Evolutionary conservation across 2,797 vertebrate genomes (phyloP).

Genomic region (Euphonia xanthogaster): DNA sequence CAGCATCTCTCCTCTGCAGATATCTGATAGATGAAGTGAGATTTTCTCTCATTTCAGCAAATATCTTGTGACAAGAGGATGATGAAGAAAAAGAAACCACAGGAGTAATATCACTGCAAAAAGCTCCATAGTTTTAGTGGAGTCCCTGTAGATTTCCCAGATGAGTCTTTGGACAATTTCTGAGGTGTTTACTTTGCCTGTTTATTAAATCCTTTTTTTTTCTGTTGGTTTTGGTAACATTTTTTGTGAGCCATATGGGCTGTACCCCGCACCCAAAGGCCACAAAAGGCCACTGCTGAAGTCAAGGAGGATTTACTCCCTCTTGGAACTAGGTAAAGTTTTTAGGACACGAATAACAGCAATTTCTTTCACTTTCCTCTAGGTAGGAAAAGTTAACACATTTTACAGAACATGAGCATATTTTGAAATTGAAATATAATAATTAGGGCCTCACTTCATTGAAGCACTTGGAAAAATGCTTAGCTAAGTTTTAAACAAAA

Average conservation of each 20-base stretch:
- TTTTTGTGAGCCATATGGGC: neutral
- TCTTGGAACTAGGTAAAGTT: neutral
- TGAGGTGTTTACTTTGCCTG: neutral
- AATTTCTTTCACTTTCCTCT: neutral
- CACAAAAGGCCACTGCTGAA: neutral
- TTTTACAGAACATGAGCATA: neutral
- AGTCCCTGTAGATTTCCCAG: neutral
- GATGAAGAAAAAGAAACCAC: neutral
- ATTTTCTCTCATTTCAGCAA: neutral
- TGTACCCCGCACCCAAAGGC: rapidly evolving
- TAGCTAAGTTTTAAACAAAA: neutral
- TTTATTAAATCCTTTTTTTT: neutral
- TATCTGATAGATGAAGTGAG: neutral
- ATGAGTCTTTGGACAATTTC: neutral
- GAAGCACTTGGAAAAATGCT: neutral
- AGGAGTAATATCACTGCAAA: neutral
- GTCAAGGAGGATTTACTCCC: neutral
- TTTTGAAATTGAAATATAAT: neutral
- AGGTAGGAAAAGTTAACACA: neutral
- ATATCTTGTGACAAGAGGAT: neutral
- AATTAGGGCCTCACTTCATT: neutral
- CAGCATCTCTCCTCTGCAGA: neutral
- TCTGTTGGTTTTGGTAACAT: neutral
- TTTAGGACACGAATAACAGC: neutral
- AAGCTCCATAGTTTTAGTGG: neutral